phyloP scores from a whole-genome alignment of 2,888 invertebrate species.

The Cryptocephalus primarius region DNA sequence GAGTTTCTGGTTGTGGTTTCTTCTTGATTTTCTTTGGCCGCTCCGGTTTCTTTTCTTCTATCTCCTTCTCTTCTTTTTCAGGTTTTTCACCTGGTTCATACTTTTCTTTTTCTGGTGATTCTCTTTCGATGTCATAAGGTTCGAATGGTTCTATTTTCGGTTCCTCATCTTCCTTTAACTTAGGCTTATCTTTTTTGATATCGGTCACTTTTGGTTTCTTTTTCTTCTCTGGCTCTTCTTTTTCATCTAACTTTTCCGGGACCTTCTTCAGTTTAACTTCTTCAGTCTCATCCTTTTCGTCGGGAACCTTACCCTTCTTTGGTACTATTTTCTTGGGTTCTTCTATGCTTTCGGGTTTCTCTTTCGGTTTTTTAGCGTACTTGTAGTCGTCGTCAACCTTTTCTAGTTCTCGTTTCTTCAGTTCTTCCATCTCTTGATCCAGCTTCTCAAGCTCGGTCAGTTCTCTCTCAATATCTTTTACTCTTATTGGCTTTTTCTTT shows the following conservation, averaged over 20 bases:
- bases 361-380: constrained; percentile 25
- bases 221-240: constrained; percentile 28
- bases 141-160: constrained; percentile 18
- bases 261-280: constrained; percentile 43
- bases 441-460: constrained; percentile 36
- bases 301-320: constrained; percentile 39
- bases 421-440: constrained; percentile 33
- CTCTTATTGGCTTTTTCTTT: constrained; percentile 35
- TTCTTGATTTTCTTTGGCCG: constrained; percentile 26
- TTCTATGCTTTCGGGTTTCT: constrained; percentile 22
- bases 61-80: constrained; percentile 19
- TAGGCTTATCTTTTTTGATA: constrained; percentile 7
- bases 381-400: constrained; percentile 34
- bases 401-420: constrained; percentile 33
- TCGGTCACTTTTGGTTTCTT: constrained; percentile 23
- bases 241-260: constrained; percentile 34
- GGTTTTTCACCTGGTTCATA: constrained; percentile 12
- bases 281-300: constrained; percentile 33
- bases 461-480: constrained; percentile 34
- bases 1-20: constrained; percentile 21
- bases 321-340: constrained; percentile 21
- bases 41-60: constrained; percentile 27
- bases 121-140: constrained; percentile 24
- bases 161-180: constrained; percentile 4
- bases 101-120: constrained; percentile 35